Evolutionary conservation across 1,140 invertebrate genomes (phyloP).

Genomic region (Drosophila yakuba): DNA sequence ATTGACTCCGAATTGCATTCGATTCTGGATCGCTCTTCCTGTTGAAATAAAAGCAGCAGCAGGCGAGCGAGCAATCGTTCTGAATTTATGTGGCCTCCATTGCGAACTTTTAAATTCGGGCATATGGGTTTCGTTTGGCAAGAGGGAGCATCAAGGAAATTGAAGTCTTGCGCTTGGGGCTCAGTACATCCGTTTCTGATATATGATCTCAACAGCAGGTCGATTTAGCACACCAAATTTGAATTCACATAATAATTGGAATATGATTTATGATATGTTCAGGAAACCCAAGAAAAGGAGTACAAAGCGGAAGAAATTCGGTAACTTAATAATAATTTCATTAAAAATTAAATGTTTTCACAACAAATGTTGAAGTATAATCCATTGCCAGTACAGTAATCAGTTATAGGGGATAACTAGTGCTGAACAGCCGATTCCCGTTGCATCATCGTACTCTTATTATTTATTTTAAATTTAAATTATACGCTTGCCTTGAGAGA

Average conservation of each 20-base stretch:
- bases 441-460: slow-evolving; percentile 49
- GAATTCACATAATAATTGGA: slow-evolving; percentile 15
- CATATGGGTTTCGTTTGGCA: slow-evolving; percentile 29
- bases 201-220: slow-evolving; percentile 23
- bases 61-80: slow-evolving; percentile 58
- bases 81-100: slow-evolving; percentile 53
- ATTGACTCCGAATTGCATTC: slow-evolving; percentile 36
- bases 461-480: slow-evolving; percentile 79
- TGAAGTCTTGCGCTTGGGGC: slow-evolving; percentile 18
- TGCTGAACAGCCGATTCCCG: background rate
- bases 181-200: slow-evolving; percentile 17
- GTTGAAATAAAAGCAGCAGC: slow-evolving; percentile 78
- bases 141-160: slow-evolving; percentile 22
- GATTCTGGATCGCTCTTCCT: slow-evolving; percentile 55
- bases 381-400: no score
- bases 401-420: slow-evolving; percentile 14
- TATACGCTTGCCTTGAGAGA: slow-evolving; percentile 70
- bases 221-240: slow-evolving; percentile 3
- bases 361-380: no score
- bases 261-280: background rate
- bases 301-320: no score
- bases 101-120: slow-evolving; percentile 5
- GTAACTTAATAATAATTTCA: no score
- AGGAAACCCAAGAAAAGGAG: background rate
- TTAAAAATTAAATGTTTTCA: no score